Conservation (phyloP, 30 jellyfish, hydroid and myxozoan genomes). For the Morbakka virulenta region DNA sequence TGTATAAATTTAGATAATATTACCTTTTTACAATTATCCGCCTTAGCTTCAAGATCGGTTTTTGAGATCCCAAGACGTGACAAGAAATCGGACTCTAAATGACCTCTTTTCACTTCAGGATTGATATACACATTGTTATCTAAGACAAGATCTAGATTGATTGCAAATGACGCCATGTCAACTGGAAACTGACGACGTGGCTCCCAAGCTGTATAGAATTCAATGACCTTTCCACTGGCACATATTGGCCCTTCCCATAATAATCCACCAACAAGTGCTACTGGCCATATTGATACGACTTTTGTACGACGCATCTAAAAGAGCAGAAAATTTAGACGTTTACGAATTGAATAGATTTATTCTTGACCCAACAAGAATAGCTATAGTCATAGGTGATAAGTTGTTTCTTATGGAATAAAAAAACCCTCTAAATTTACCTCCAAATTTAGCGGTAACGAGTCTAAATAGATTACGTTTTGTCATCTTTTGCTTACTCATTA, state of each 20-base stretch:
- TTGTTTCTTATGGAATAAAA: too few species aligned
- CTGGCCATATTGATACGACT: slow-evolving; percentile 92
- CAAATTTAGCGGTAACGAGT: too few species aligned
- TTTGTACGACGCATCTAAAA: slow-evolving; percentile 81
- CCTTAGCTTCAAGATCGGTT: slow-evolving; percentile 80
- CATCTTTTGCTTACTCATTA: too few species aligned
- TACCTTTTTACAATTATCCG: slow-evolving; percentile 77
- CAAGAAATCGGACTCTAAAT: slow-evolving; percentile 72
- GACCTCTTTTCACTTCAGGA: slow-evolving; percentile 67
- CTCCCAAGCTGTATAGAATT: slow-evolving; percentile 81
- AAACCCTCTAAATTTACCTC: too few species aligned
- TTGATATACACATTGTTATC: slow-evolving; percentile 30
- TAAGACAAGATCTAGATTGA: slow-evolving; percentile 35
- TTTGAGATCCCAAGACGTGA: slow-evolving; percentile 26
- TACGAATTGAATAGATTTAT: too few species aligned
- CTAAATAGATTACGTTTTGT: too few species aligned
- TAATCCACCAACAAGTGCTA: slow-evolving; percentile 87
- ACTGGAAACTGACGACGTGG: slow-evolving; percentile 74
- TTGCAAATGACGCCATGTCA: slow-evolving; percentile 92
- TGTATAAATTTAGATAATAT: too few species aligned
- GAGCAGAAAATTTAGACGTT: too few species aligned
- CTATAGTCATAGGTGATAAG: too few species aligned
- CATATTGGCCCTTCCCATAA: slow-evolving; percentile 97
- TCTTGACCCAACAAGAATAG: too few species aligned
- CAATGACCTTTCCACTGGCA: slow-evolving; percentile 68